Percentiles rank a stretch among this genome's conserved stretches.
Conservation (phyloP, 2,113 vertebrate species). For the Riparia riparia region DNA sequence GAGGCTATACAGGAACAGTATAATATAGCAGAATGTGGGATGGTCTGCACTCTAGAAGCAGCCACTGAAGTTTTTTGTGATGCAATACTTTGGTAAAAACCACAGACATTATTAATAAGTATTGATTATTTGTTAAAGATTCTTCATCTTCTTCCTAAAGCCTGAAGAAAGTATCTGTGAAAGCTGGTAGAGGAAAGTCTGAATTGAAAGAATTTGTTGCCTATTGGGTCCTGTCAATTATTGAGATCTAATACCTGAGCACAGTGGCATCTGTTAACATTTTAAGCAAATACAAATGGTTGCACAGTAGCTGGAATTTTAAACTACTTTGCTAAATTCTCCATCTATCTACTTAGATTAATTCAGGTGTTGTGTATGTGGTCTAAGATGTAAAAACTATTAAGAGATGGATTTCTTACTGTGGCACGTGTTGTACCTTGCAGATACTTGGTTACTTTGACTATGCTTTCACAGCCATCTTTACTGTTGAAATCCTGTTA, state of each 20-base stretch:
- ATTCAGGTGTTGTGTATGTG: not conserved
- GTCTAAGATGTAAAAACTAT: not conserved
- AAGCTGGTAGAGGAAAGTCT: not conserved
- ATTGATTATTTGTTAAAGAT: not conserved
- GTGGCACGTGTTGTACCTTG: conserved; percentile 84
- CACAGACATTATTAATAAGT: not conserved
- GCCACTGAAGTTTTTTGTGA: not conserved
- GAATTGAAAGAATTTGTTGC: not conserved
- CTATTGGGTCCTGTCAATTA: not conserved
- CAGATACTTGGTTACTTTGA: conserved; percentile 99
- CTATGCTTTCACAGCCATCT: conserved; percentile 99
- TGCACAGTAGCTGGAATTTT: not conserved
- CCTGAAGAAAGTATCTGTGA: conserved; percentile 3
- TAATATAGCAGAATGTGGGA: not conserved
- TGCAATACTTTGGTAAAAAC: not conserved
- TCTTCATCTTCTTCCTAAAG: not conserved
- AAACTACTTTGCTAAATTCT: not conserved
- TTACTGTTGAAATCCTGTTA: conserved; percentile 99
- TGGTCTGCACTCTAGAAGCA: not conserved
- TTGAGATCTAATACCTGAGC: not conserved
- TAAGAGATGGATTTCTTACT: conserved; percentile 62
- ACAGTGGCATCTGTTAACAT: not conserved
- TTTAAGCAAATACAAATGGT: not conserved
- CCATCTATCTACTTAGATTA: not conserved
- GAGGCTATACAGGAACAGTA: not conserved